phyloP scores from a whole-genome alignment of 2,797 vertebrate species.

The Lateolabrax maculatus region DNA sequence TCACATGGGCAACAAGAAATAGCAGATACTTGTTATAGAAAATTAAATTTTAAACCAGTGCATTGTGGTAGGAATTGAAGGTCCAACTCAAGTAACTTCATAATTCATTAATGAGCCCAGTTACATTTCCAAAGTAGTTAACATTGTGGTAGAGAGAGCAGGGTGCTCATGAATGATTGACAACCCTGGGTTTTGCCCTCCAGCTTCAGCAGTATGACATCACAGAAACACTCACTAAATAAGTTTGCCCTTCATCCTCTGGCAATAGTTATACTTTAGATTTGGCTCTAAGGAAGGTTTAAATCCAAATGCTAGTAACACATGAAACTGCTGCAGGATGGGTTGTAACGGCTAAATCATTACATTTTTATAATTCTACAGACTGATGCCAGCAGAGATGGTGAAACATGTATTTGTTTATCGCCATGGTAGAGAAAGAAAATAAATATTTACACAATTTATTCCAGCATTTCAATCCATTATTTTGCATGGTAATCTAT shows the following conservation, averaged over 20 bases:
- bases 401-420: background rate
- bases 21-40: background rate
- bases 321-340: too few relatives aligned
- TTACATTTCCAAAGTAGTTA: constrained; percentile 54
- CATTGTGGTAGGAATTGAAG: constrained; percentile 34
- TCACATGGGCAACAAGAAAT: background rate
- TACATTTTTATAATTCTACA: background rate
- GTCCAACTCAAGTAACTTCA: constrained; percentile 31
- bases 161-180: constrained; percentile 68
- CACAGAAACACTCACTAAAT: background rate
- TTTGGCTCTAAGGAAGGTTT: background rate
- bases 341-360: background rate
- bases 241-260: background rate
- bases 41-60: background rate
- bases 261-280: background rate
- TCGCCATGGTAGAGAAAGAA: background rate
- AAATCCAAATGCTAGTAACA: background rate
- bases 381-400: background rate
- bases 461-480: background rate
- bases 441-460: constrained; percentile 8
- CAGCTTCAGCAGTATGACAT: constrained; percentile 33
- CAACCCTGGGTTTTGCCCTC: constrained; percentile 33
- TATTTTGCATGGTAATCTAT: constrained; percentile 3
- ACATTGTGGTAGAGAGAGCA: constrained; percentile 46
- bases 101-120: constrained; percentile 60